Percentiles rank a stretch among this genome's conserved stretches.
Evolutionary conservation across 2,113 vertebrate species (phyloP).

Genomic region (Acinonyx jubatus): DNA sequence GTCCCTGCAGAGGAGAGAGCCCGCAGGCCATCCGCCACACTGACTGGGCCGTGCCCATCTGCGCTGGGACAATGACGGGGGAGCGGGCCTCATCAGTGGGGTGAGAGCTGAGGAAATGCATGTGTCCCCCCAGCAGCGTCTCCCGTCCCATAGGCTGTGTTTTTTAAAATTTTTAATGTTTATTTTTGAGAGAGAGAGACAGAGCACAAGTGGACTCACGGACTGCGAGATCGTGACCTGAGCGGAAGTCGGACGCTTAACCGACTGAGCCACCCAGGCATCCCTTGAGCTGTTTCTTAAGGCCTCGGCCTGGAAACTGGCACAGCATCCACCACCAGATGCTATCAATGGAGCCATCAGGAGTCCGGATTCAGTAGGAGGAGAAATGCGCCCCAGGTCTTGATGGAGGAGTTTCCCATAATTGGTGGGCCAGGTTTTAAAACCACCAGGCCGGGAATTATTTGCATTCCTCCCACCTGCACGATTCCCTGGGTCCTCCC

Average conservation of each 20-base stretch:
- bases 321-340: not conserved
- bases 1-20: not conserved
- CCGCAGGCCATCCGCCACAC: not conserved
- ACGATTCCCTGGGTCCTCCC: no score
- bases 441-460: no score
- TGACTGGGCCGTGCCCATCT: not conserved
- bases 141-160: not conserved
- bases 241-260: no score
- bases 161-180: no score
- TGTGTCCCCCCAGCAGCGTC: not conserved
- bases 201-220: no score
- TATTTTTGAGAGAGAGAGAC: no score
- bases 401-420: not conserved
- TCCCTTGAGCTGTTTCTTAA: no score
- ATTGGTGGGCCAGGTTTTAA: not conserved
- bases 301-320: not conserved
- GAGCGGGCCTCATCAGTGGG: not conserved
- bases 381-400: not conserved
- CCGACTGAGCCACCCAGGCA: no score
- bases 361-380: not conserved
- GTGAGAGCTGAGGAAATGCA: not conserved
- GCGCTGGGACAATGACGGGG: not conserved
- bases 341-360: no score
- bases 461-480: not conserved
- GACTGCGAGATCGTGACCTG: no score